Conservation (phyloP, 1,140 invertebrate genomes). For the Panagrolaimus sp. region DNA sequence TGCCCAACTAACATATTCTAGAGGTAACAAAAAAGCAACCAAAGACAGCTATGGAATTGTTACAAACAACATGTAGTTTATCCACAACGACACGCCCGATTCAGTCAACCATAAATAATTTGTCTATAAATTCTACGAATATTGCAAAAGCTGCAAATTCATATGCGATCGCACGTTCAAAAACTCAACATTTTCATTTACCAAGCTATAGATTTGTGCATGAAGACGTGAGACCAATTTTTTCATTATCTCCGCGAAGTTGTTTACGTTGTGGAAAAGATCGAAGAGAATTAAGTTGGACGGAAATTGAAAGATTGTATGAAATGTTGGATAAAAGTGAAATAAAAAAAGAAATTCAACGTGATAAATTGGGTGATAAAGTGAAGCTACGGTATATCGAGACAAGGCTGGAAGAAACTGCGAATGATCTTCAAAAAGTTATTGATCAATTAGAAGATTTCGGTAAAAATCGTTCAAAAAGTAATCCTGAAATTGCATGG, state of each 20-base stretch:
- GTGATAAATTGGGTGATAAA: not conserved
- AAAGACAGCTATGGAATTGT: not conserved
- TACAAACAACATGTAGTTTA: constrained; percentile 2
- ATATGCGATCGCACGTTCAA: constrained; percentile 5
- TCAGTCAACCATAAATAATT: not conserved
- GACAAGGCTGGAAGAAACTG: not conserved
- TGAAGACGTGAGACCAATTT: not conserved
- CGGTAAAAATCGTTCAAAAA: constrained; percentile 10
- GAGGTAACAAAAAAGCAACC: constrained; percentile 1
- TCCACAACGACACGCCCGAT: not conserved
- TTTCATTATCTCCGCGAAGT: not conserved
- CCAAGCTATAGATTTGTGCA: constrained; percentile 9
- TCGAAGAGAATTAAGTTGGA: constrained; percentile 7
- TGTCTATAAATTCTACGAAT: not conserved
- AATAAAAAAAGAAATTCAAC: not conserved
- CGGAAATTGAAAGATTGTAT: not conserved
- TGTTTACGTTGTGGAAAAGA: constrained; percentile 14
- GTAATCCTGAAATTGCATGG: constrained; percentile 13
- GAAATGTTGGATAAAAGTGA: not conserved
- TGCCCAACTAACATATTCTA: constrained; percentile 13
- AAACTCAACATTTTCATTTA: constrained; percentile 19
- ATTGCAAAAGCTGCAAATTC: constrained; percentile 5
- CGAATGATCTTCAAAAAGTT: constrained; percentile 5
- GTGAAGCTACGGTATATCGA: constrained; percentile 7
- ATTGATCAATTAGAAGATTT: constrained; percentile 15